Conservation (phyloP, 2,797 vertebrate species). For the Cirrhinus mrigala region DNA sequence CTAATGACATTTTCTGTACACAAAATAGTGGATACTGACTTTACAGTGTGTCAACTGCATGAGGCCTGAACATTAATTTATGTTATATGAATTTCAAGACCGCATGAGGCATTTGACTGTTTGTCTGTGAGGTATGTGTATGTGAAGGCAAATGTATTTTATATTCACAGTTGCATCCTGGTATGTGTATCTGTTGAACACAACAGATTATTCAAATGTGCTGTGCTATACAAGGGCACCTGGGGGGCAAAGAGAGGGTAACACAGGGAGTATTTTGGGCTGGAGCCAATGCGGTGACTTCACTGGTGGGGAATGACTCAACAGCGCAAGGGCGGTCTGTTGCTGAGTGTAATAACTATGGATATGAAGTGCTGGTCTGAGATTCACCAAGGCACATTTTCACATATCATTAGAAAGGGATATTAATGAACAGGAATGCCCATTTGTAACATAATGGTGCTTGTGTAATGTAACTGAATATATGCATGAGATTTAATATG, state of each 20-base stretch:
- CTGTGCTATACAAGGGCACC: conserved; percentile 43
- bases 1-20: not conserved
- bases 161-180: not conserved
- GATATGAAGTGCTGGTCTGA: conserved; percentile 55
- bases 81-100: not conserved
- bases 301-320: conserved; percentile 70
- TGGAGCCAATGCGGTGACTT: conserved; percentile 74
- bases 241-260: conserved; percentile 46
- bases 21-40: not conserved
- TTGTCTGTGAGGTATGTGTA: conserved; percentile 28
- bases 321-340: conserved; percentile 66
- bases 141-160: not conserved
- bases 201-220: conserved; percentile 58
- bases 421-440: conserved; percentile 50
- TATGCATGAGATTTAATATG: not conserved
- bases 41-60: not conserved
- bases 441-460: conserved; percentile 39
- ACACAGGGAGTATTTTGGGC: conserved; percentile 63
- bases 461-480: not conserved
- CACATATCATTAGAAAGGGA: conserved; percentile 50
- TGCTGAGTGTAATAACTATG: conserved; percentile 66
- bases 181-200: conserved; percentile 6
- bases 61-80: not conserved
- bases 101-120: not conserved
- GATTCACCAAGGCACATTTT: conserved; percentile 43